Percentiles rank a stretch among this genome's conserved stretches.
Evolutionary conservation across 2,888 invertebrate genomes (phyloP).

Genomic region (Xylophagus ater): DNA sequence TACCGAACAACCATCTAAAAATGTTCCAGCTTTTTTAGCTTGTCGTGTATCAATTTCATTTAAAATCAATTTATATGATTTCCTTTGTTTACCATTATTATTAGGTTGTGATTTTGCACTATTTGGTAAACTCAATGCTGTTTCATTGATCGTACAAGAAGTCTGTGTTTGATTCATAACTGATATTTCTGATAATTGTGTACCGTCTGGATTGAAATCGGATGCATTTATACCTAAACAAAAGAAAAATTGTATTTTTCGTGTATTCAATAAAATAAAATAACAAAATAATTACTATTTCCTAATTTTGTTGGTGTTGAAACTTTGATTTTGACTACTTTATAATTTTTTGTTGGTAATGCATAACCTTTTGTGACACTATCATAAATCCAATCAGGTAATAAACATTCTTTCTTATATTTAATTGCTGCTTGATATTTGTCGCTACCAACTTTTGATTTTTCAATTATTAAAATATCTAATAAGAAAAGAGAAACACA

Average conservation of each 20-base stretch:
- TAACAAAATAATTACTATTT: constrained; percentile 16
- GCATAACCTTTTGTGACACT: constrained; percentile 63
- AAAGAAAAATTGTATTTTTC: background rate
- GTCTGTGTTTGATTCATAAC: constrained; percentile 1
- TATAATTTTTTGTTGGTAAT: constrained; percentile 48
- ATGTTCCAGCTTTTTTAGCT: constrained; percentile 62
- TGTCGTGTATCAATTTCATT: constrained; percentile 49
- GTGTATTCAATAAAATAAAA: background rate
- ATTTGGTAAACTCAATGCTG: constrained; percentile 3
- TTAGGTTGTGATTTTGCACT: constrained; percentile 8
- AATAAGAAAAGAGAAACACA: constrained; percentile 23
- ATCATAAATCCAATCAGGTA: constrained; percentile 67
- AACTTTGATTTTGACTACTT: constrained; percentile 48
- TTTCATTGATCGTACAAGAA: constrained; percentile 15
- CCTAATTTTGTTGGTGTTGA: constrained; percentile 56
- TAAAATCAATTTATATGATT: constrained; percentile 23
- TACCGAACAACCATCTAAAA: constrained; percentile 83
- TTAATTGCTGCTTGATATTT: constrained; percentile 35
- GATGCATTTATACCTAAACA: constrained; percentile 15
- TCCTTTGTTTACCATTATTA: constrained; percentile 19
- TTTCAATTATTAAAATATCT: constrained; percentile 35
- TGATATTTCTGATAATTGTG: constrained; percentile 33
- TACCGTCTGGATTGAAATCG: constrained; percentile 32
- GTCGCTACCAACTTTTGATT: constrained; percentile 29
- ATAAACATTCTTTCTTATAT: constrained; percentile 49